Base-by-base conservation (phyloP, 2,113 vertebrate species). In the Mobula hypostoma region DNA sequence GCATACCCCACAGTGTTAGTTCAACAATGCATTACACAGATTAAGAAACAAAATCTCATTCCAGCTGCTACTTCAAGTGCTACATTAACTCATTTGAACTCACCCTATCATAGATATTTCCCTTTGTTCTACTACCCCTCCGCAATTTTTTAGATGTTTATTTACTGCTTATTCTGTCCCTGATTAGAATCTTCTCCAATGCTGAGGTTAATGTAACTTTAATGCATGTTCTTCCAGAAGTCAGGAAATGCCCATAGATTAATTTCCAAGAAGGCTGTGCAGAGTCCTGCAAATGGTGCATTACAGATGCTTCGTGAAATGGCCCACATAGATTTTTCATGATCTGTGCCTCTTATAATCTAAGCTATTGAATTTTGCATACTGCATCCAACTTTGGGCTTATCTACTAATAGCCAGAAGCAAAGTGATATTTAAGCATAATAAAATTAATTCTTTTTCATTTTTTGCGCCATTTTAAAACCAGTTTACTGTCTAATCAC, bases 381-480 rank as follows among this genome's bases (percentile, higher is more conserved):
- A 29, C 56, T 87, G 83, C 56, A 87, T 56, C 27, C 56, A 29
- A 63, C 82, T 29, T n/a, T 87, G 21, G 24, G 56, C 29, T 87
- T 63, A 27, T n/a, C 56, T 29, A 27, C 27, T 56, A 87, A 87
- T 61, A 58, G 36, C 56, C 29, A 61, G 1, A 24, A 11, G 24
- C 14, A 29, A 8, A 80, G 36, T 14, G 32, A 77, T 87, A 87
- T 87, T 87, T 27, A 32, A 70, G 70, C 19, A 36, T 19, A 24
- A 92, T 40, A 92, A 92, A 40, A 63, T 72, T n/a, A 92, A 70
- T 36, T 36, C 19, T n/a, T 32, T 63, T 87, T 91, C 88, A 40
- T 7, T 92, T 70, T 40, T 48, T 7, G 19, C 5, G n/a, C 19
- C 63, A 66, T 92, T 66, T 92, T 21, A 68, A 92, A 40, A 92